phyloP scores from a whole-genome alignment of 2,888 invertebrate species.

The Drosophila infuscata region DNA sequence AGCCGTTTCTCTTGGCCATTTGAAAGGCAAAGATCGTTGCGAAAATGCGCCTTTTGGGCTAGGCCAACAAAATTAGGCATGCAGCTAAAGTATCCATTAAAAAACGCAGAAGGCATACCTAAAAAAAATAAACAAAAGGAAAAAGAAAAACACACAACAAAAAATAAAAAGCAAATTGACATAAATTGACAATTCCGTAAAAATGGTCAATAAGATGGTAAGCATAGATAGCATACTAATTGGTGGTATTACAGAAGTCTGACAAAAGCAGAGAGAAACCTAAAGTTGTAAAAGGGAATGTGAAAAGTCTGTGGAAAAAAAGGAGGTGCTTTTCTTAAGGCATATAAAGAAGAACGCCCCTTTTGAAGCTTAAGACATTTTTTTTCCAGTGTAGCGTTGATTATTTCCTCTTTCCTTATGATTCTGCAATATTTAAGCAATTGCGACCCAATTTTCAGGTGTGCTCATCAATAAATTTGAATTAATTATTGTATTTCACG shows the following conservation, averaged over 20 bases:
- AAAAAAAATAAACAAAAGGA: neutral
- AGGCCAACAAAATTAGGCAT: slow-evolving; percentile 68
- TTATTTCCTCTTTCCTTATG: neutral
- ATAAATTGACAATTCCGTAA: slow-evolving; percentile 23
- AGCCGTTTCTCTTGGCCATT: slow-evolving; percentile 59
- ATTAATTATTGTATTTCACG: slow-evolving; percentile 14
- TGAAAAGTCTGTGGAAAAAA: neutral
- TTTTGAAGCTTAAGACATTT: neutral
- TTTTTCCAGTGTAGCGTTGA: neutral
- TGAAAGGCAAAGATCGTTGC: slow-evolving; percentile 63
- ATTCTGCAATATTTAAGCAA: neutral
- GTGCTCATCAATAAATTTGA: slow-evolving; percentile 11
- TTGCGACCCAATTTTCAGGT: slow-evolving; percentile 27
- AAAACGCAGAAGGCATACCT: slow-evolving; percentile 3
- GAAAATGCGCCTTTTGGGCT: slow-evolving; percentile 62
- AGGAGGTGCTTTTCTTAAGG: neutral
- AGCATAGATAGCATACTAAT: slow-evolving; percentile 35
- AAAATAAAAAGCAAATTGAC: slow-evolving; percentile 8
- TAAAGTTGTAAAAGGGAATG: neutral
- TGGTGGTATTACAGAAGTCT: neutral
- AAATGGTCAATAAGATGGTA: slow-evolving; percentile 49
- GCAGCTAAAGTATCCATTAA: slow-evolving; percentile 27
- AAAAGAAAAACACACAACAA: neutral
- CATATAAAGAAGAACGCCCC: neutral
- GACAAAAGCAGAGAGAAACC: neutral